Percentiles rank a stretch among this genome's conserved stretches.
Conservation (phyloP, 2,113 vertebrate species). For the Epinephelus fuscoguttatus region DNA sequence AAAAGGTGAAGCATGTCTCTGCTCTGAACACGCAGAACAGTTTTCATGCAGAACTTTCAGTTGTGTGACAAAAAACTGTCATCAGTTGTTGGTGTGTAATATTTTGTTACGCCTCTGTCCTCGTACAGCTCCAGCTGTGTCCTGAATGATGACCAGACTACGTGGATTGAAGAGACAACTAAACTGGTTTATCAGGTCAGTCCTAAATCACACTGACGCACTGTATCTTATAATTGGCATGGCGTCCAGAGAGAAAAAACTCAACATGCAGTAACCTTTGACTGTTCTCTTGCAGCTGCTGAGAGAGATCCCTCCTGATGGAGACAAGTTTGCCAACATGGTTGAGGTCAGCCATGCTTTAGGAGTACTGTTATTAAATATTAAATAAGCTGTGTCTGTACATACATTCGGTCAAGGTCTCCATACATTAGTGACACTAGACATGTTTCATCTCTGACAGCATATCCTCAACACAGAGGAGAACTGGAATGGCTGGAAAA, state of each 20-base stretch:
- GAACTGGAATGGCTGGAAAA: slow-evolving; percentile 99
- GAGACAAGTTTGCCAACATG: slow-evolving; percentile 95
- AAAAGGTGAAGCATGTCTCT: slow-evolving; percentile 89
- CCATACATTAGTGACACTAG: background rate
- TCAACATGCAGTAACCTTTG: background rate
- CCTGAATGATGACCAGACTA: slow-evolving; percentile 94
- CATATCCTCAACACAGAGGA: slow-evolving; percentile 98
- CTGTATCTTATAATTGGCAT: background rate
- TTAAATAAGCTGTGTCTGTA: background rate
- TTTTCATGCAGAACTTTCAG: background rate
- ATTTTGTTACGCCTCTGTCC: background rate
- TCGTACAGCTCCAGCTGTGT: slow-evolving; percentile 91
- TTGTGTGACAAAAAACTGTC: background rate
- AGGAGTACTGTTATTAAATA: background rate
- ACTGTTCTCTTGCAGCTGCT: slow-evolving; percentile 86
- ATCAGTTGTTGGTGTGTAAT: background rate
- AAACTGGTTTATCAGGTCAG: slow-evolving; percentile 97
- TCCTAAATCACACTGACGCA: slow-evolving; percentile 9
- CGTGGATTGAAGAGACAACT: slow-evolving; percentile 98
- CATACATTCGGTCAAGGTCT: background rate
- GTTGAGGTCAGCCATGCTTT: slow-evolving; percentile 89
- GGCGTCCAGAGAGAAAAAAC: background rate
- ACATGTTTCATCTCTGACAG: slow-evolving; percentile 73
- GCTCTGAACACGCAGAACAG: background rate
- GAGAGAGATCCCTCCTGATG: slow-evolving; percentile 95